phyloP scores from a whole-genome alignment of 2,888 invertebrate genomes.

The Cheilosia scutellata region DNA sequence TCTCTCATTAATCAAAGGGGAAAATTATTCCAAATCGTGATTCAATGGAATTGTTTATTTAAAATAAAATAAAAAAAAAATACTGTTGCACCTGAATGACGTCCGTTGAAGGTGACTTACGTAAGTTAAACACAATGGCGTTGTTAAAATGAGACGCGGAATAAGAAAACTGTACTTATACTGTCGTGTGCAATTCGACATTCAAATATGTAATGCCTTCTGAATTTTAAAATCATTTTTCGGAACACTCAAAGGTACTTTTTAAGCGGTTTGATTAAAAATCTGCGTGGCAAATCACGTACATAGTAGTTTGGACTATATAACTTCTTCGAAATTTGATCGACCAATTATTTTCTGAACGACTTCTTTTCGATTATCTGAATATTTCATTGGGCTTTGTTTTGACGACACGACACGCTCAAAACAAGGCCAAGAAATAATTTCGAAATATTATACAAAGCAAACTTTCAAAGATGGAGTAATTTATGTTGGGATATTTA shows the following conservation, averaged over 20 bases:
- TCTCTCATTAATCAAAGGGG: slow-evolving; percentile 6
- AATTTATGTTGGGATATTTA: too few species aligned
- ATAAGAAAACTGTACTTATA: background rate
- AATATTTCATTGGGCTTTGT: too few species aligned
- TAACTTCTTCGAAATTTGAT: too few species aligned
- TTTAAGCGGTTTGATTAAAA: too few species aligned
- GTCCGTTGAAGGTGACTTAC: slow-evolving; percentile 7
- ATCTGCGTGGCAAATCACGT: too few species aligned
- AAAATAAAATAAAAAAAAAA: slow-evolving; percentile 17
- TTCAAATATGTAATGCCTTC: background rate
- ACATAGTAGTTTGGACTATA: too few species aligned
- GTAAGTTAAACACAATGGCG: background rate
- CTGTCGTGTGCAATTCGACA: background rate
- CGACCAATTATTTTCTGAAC: too few species aligned
- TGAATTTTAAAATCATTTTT: background rate
- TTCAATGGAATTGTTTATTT: slow-evolving; percentile 12
- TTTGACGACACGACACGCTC: too few species aligned
- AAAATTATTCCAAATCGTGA: slow-evolving; percentile 29
- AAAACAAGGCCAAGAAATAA: too few species aligned
- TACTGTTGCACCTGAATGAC: slow-evolving; percentile 11
- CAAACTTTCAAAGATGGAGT: too few species aligned
- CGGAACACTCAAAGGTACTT: background rate
- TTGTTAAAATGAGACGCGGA: background rate
- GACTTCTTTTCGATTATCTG: too few species aligned
- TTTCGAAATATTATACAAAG: too few species aligned